Conservation (phyloP, 2,888 invertebrate species). For the Coecobrya sp. region DNA sequence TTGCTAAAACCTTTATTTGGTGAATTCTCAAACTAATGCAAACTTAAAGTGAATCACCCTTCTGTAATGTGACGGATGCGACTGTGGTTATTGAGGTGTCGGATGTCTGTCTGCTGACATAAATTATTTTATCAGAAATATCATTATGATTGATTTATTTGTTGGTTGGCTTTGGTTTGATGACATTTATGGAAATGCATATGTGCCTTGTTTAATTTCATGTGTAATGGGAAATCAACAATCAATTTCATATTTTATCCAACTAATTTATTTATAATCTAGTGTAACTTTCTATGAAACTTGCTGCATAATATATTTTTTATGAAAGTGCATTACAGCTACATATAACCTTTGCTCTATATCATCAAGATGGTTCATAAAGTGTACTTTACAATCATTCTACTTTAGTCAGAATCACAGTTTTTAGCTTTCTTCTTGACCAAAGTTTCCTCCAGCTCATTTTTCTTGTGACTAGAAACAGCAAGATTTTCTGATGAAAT, state of each 20-base stretch:
- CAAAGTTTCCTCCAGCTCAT: not conserved
- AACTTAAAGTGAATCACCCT: not conserved
- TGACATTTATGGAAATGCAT: too few relatives aligned
- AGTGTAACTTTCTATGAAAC: too few relatives aligned
- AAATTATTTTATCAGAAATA: not conserved
- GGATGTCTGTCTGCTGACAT: not conserved
- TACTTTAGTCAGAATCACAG: slow-evolving; percentile 17
- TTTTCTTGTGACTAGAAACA: not conserved
- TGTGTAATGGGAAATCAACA: too few relatives aligned
- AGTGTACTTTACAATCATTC: not conserved
- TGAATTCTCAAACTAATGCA: too few relatives aligned
- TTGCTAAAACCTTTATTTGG: too few relatives aligned
- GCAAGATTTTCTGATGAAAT: not conserved
- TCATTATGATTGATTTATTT: not conserved
- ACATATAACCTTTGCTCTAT: not conserved
- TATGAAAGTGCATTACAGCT: too few relatives aligned
- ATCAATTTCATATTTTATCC: too few relatives aligned
- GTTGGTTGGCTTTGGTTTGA: too few relatives aligned
- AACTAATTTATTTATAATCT: too few relatives aligned
- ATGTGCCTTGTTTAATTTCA: too few relatives aligned
- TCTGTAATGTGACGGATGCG: not conserved
- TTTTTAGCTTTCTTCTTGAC: not conserved
- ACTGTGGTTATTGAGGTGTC: not conserved
- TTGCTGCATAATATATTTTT: too few relatives aligned
- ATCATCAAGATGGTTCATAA: not conserved